Percentiles rank a stretch among this genome's conserved stretches.
Evolutionary conservation across 1,140 invertebrate species (phyloP).

Genomic region (Zelostemma sp.): DNA sequence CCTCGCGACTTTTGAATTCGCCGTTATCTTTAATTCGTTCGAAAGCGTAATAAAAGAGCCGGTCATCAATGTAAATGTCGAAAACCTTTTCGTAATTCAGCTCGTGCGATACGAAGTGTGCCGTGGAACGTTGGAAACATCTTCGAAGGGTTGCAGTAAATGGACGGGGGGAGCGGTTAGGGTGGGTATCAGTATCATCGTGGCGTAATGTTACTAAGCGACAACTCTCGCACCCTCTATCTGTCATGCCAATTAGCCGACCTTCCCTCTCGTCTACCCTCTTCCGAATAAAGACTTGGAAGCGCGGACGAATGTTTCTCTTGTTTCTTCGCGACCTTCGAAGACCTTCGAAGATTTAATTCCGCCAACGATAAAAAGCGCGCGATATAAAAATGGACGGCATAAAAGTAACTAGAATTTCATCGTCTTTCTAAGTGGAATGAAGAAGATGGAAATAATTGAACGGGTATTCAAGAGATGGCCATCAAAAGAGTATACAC

Average conservation of each 20-base stretch:
- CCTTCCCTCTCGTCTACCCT: slow-evolving; percentile 47
- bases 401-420: background rate
- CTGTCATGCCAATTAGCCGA: slow-evolving; percentile 65
- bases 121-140: slow-evolving; percentile 35
- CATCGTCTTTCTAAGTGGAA: background rate
- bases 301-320: background rate
- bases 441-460: background rate
- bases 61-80: background rate
- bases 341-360: too few species aligned
- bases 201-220: slow-evolving; percentile 66
- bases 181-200: slow-evolving; percentile 62
- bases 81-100: slow-evolving; percentile 18
- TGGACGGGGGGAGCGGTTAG: slow-evolving; percentile 16
- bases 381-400: background rate
- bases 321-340: background rate
- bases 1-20: too few species aligned
- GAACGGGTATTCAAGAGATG: slow-evolving; percentile 6
- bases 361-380: too few species aligned
- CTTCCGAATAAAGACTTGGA: background rate
- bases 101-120: slow-evolving; percentile 13
- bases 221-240: slow-evolving; percentile 66
- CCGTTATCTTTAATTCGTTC: background rate
- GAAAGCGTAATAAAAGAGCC: too few species aligned
- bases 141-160: slow-evolving; percentile 37
- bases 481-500: slow-evolving; percentile 4